Base-by-base conservation (phyloP, 2,113 vertebrate genomes). In the Mixornis gularis region DNA sequence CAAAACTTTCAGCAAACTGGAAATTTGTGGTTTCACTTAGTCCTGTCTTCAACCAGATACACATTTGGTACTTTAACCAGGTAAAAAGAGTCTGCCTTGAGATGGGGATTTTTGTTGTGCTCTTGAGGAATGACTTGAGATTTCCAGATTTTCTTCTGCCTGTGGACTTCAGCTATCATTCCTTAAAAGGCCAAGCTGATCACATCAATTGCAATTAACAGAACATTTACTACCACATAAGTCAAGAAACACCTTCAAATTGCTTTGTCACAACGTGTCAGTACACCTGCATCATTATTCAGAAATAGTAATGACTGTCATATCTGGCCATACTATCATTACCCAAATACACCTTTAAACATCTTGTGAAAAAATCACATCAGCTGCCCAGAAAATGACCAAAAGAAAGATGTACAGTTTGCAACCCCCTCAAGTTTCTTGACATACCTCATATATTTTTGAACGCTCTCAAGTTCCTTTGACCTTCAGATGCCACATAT, bases 381-480 rank as follows among this genome's bases (percentile, higher is more conserved):
- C 68, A 74, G 60, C 52, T 87, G 49, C 36, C 60, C 72, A 94
- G 60, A 87, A 94, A 85, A 91, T 74, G 56, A 91, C 56, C 60
- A 60, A 46, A 87, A 92, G 62, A 79, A 87, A 86, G 87, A 74
- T 52, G 76, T 38, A 58, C 48, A 34, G 41, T 78, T 66, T 85
- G 81, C 72, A 90, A 52, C 13, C 19, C 53, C n/a, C 59, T 78
- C 65, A 80, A 51, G 36, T 86, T 85, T 82, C 51, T 29, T 86
- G 68, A 93, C 85, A 74, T 41, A 90, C 44, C 52, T 73, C 85
- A 83, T 72, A n/a, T 56, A 89, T 91, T 91, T 94, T 89, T 18
- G 8, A 91, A 94, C 0, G 2, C 25, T 79, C 30, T 76, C n/a
- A 74, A 41, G 80, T 56, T 89, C 69, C 36, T 76, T 60, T 77